phyloP scores from a whole-genome alignment of 2,888 invertebrate species.

The Drosophila rellima region DNA sequence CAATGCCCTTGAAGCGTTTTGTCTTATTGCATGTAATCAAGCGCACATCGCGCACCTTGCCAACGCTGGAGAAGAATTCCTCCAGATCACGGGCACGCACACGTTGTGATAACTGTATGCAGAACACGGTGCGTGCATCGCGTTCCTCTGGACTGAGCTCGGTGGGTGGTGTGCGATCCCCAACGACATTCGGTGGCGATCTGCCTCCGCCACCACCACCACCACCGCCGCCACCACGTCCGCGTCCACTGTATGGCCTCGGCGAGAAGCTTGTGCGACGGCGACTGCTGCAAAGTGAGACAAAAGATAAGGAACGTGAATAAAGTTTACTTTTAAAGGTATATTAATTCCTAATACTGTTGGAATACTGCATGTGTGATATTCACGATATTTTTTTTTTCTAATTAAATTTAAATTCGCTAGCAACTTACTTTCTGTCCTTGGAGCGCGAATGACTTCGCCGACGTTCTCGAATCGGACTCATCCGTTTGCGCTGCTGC shows the following conservation, averaged over 20 bases:
- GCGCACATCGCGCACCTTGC: constrained; percentile 98
- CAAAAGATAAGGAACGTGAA: neutral
- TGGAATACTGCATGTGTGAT: too few relatives aligned
- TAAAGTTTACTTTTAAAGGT: neutral
- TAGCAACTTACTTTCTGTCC: constrained; percentile 79
- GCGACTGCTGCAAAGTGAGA: constrained; percentile 62
- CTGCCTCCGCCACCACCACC: constrained; percentile 72
- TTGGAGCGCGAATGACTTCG: constrained; percentile 78
- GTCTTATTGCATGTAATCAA: constrained; percentile 99
- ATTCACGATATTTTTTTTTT: too few relatives aligned
- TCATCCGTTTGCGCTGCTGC: constrained; percentile 71
- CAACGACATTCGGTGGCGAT: constrained; percentile 86
- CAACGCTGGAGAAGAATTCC: constrained; percentile 99
- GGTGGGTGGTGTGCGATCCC: constrained; percentile 88
- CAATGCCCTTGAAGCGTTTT: constrained; percentile 98
- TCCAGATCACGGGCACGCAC: constrained; percentile 97
- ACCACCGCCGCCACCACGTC: constrained; percentile 81
- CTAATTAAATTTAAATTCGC: too few relatives aligned
- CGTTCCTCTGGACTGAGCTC: constrained; percentile 98
- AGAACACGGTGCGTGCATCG: constrained; percentile 99
- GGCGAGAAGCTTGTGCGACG: constrained; percentile 86
- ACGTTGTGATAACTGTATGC: constrained; percentile 98
- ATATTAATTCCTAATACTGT: too few relatives aligned
- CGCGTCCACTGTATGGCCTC: constrained; percentile 83
- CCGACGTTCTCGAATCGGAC: constrained; percentile 78